Base-by-base conservation (phyloP, 1,140 invertebrate species). In the Eciton burchellii region DNA sequence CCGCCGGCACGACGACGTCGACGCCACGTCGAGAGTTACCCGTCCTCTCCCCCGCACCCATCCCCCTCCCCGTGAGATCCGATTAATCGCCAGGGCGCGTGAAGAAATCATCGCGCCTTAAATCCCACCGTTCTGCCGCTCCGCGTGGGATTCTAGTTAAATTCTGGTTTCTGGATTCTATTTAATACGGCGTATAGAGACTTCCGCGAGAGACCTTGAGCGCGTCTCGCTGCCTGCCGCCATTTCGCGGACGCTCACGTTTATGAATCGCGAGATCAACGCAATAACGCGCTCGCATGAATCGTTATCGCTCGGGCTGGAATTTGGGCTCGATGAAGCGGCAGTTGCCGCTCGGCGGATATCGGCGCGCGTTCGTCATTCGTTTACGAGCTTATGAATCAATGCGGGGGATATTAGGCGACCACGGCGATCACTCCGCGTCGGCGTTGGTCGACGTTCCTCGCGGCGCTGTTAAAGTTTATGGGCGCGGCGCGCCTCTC, bases 381-480 rank as follows among this genome's bases (percentile, higher is more conserved):
- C 83, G 82, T 89, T 90, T 89, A 90, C 68, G 85, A 88, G 47
- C 71, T 74, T 60, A 59, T 24, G 71, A 49, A 71, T 63, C 84
- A 81, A 79, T n/a, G n/a, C n/a, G 71, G 76, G 79, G 35, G 35
- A 35, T 62, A 83, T 84, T 83, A 77, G 52, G n/a, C n/a, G 29
- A 60, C 56, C 62, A 43, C 59, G 8, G 35, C 0, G 49, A 49
- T 12, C 43, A 19, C 56, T 70, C 14, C 45, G 11, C 35, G 29
- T 52, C 35, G 19, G 21, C 21, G 47, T 57, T 54, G 41, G 85
- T 83, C 68, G 83, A 90, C 87, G 93, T 93, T 92, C 89, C 35
- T 35, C 87, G 91, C 85, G 89, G 89, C 88, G 88, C 89, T 86
- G 91, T 92, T 92, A 92, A 93, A 92, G 84, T 93, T 93, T 93